Base-by-base conservation (phyloP, 2,888 invertebrate genomes). In the Allygus modestus region DNA sequence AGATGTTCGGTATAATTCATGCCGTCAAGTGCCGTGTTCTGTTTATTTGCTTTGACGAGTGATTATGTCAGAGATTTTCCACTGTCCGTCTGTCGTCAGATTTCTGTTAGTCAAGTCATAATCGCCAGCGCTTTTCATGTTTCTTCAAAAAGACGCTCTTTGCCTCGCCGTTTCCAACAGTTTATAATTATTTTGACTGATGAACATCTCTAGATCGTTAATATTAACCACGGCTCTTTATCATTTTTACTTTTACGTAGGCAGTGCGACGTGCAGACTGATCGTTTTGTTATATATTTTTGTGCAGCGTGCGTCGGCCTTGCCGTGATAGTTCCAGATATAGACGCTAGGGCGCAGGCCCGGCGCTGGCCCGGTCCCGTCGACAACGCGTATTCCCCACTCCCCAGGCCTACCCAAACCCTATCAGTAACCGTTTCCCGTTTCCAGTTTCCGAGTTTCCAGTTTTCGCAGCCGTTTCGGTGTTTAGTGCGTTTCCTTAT, bases 381-480 rank as follows among this genome's bases (percentile, higher is more conserved):
- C 20, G 41, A n/a, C 69, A n/a, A 17, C 17, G 20, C 71, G 69
- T 20, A 65, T 65, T 71, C 71, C 71, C 71, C 71, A 71, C 71
- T 71, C 20, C 69, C 71, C 65, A 65, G 23, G 69, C 69, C 69
- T 69, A 69, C 69, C 33, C 31, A 31, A 69, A 71, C 71, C 31
- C 71, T 41, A 37, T 71, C 71, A 71, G 11, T 23, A 71, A 20
- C 20, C 33, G 41, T 71, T 71, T 41, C 23, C 71, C 71, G 41
- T 41, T 41, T 37, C 20, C 71, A 37, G 71, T 71, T 41, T 23
- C 20, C 71, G 20, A 41, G 65, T 65, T 65, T 65, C 71, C 41
- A 51, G 46, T 43, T 77, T 77, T 46, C 75, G 75, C 75, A 77
- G 75, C 75, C 75, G 75, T 65, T 77, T 77, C 37, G 75, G 37